Conservation (phyloP, 2,113 vertebrate genomes). For the human region GRCh38 chr2:201792001-201792500, state of each 20-base stretch:
- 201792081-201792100: not conserved
- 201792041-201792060: too few relatives aligned
- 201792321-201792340: not conserved
- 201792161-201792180: not conserved
- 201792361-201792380: slow-evolving; percentile 1
- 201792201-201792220: not conserved
- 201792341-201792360: not conserved
- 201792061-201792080: too few relatives aligned
- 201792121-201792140: not conserved
- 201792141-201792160: slow-evolving; percentile 9
- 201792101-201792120: not conserved
- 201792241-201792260: not conserved
- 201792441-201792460: not conserved
- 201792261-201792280: not conserved
- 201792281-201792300: not conserved
- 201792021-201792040: too few relatives aligned
- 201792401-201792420: not conserved
- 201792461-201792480: too few relatives aligned
- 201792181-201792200: not conserved
- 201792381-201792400: not conserved
- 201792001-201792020: too few relatives aligned
- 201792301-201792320: not conserved
- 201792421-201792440: slow-evolving; percentile 19
- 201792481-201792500: too few relatives aligned
- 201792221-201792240: not conserved